phyloP scores from a whole-genome alignment of 2,113 vertebrate genomes.

The Meles meles region DNA sequence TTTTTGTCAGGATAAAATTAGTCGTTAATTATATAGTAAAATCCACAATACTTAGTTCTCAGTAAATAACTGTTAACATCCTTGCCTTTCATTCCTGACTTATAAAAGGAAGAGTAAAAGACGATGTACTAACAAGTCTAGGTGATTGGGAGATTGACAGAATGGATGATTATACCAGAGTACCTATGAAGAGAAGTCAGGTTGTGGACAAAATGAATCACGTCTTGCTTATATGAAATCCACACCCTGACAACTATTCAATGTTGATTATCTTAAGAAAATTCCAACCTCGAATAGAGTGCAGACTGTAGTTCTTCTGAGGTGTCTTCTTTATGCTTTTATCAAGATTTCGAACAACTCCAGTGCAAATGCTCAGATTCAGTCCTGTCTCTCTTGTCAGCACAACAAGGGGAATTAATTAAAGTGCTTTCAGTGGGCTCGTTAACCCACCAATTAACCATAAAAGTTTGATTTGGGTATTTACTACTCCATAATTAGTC shows the following conservation, averaged over 20 bases:
- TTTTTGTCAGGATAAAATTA: conserved; percentile 4
- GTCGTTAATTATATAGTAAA: neutral
- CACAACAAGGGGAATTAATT: conserved; percentile 59
- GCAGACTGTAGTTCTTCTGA: neutral
- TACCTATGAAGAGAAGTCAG: neutral
- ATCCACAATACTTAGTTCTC: neutral
- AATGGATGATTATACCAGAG: neutral
- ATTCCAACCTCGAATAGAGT: neutral
- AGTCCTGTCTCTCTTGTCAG: conserved; percentile 11
- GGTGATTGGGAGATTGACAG: neutral
- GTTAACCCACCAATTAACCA: conserved; percentile 67
- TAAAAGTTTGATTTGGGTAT: conserved; percentile 28
- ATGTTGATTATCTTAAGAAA: neutral
- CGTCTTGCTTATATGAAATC: neutral
- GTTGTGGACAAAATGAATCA: neutral
- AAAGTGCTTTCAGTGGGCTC: conserved; percentile 45
- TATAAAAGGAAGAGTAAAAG: neutral
- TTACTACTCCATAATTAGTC: conserved; percentile 42
- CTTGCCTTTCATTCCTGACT: neutral
- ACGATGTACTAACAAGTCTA: neutral
- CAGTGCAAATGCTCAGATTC: neutral
- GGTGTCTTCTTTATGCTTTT: neutral
- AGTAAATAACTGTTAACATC: neutral
- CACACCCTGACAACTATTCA: neutral
- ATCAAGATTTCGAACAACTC: neutral